Conservation (phyloP, 2,888 invertebrate species). For the Philaethria dido region DNA sequence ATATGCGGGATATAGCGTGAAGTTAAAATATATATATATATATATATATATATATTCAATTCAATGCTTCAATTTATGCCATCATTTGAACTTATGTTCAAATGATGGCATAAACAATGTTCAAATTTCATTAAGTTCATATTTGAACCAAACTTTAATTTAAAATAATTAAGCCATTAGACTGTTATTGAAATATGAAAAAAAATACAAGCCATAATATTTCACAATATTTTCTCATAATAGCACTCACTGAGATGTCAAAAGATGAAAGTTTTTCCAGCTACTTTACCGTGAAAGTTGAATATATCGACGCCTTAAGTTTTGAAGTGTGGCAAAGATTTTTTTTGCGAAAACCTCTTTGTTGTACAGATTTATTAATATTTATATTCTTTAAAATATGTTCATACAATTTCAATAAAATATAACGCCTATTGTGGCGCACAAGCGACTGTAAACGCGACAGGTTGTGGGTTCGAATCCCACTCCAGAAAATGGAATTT, state of each 20-base stretch:
- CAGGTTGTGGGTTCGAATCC: too few relatives aligned
- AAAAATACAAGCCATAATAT: neutral
- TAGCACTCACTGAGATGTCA: constrained; percentile 30
- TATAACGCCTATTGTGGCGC: too few relatives aligned
- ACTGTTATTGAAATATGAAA: neutral
- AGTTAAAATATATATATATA: too few relatives aligned
- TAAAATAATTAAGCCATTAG: constrained; percentile 2
- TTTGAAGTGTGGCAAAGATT: constrained; percentile 18
- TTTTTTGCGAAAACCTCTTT: neutral
- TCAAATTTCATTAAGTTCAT: too few relatives aligned
- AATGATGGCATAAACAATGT: too few relatives aligned
- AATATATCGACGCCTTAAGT: constrained; percentile 31
- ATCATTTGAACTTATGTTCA: too few relatives aligned
- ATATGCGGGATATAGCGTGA: too few relatives aligned
- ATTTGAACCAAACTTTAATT: neutral
- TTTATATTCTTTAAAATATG: constrained; percentile 23
- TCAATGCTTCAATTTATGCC: too few relatives aligned
- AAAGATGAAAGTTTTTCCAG: constrained; percentile 32
- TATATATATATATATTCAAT: too few relatives aligned
- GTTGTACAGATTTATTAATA: constrained; percentile 26
- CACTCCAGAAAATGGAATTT: too few relatives aligned
- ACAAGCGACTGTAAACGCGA: too few relatives aligned
- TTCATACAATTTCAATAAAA: too few relatives aligned
- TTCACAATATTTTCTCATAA: constrained; percentile 9
- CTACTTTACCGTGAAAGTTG: constrained; percentile 30